Evolutionary conservation across 2,888 invertebrate species (phyloP).

Genomic region (Graphium colonna): DNA sequence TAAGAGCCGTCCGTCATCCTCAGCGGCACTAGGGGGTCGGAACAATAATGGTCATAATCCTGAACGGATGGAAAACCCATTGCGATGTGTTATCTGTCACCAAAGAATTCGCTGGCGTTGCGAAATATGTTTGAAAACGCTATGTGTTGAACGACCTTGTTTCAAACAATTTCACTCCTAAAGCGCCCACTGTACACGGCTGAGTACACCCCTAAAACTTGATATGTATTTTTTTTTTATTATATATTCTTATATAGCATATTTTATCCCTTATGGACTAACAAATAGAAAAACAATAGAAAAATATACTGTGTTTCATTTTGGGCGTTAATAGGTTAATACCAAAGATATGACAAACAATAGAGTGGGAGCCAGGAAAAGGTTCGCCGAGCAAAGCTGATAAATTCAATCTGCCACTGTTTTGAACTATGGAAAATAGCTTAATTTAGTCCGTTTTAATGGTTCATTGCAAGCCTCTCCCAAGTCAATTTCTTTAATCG

Average conservation of each 20-base stretch:
- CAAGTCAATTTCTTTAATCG: too few species aligned
- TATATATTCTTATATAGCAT: conserved; percentile 20
- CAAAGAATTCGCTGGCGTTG: conserved; percentile 27
- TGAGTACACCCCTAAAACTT: conserved; percentile 25
- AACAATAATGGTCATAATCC: conserved; percentile 29
- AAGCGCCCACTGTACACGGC: conserved; percentile 28
- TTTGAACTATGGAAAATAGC: too few species aligned
- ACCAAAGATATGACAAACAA: too few species aligned
- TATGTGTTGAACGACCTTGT: conserved; percentile 30
- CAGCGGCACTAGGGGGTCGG: conserved; percentile 25
- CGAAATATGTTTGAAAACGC: conserved; percentile 29
- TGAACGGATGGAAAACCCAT: conserved; percentile 26
- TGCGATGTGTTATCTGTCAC: conserved; percentile 27
- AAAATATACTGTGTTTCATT: conserved; percentile 19
- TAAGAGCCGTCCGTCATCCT: conserved; percentile 27
- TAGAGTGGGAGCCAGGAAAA: too few species aligned
- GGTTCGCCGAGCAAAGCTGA: too few species aligned
- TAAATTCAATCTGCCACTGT: too few species aligned
- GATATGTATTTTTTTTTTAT: conserved; percentile 17
- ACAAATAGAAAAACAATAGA: conserved; percentile 23
- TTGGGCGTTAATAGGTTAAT: conserved; percentile 27
- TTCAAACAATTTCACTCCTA: conserved; percentile 30
- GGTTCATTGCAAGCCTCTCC: too few species aligned
- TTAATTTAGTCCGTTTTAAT: too few species aligned
- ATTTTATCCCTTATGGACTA: conserved; percentile 24